These are phyloP conservation scores for Sceloporus undulatus DNA, from an alignment of 2,113 vertebrate species.

Conservation along the genomic window DNA sequence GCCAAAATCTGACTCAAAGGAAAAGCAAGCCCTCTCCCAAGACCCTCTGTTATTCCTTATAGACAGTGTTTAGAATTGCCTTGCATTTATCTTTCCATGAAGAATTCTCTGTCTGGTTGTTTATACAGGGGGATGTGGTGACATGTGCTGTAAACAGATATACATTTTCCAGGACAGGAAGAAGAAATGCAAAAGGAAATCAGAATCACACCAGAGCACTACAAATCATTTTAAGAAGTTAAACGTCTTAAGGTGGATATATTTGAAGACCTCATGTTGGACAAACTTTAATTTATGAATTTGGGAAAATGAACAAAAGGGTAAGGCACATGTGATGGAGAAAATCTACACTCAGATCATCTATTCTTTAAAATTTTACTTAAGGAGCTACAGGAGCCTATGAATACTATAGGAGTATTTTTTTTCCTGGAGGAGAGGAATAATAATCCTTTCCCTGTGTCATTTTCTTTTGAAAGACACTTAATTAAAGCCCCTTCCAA, in stretches of 20 bases:
- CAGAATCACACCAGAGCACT: conserved; percentile 43
- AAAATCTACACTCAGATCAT: neutral
- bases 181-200: conserved; percentile 61
- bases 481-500: too few species aligned
- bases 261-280: conserved; percentile 27
- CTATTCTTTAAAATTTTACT: neutral
- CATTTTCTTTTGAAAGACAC: neutral
- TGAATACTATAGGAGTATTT: neutral
- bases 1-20: conserved; percentile 11
- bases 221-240: conserved; percentile 50
- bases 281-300: conserved; percentile 44
- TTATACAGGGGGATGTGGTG: conserved; percentile 33
- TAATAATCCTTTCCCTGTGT: neutral
- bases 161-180: conserved; percentile 58
- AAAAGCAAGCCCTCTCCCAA: neutral
- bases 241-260: conserved; percentile 33
- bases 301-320: conserved; percentile 38
- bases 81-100: conserved; percentile 10
- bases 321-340: neutral
- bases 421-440: neutral
- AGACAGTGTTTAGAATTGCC: neutral
- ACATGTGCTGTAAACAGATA: conserved; percentile 48
- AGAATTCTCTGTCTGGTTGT: neutral
- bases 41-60: conserved; percentile 6
- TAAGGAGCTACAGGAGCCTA: neutral